phyloP scores from a whole-genome alignment of 2,113 vertebrate species.

The Lepus timidus region DNA sequence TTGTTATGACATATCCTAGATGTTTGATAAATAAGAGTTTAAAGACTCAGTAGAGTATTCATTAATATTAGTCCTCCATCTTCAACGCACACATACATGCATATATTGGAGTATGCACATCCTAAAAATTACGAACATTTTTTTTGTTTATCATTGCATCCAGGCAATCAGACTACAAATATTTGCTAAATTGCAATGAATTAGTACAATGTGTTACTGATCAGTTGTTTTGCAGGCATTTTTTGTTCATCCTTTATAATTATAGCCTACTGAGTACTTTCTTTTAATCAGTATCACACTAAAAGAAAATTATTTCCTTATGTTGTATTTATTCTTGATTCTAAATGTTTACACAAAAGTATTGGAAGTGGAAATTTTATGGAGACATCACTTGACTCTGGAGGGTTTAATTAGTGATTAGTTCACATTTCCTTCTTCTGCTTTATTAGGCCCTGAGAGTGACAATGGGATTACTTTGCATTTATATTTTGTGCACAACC shows the following conservation, averaged over 20 bases:
- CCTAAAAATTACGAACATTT: background rate
- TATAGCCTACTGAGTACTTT: background rate
- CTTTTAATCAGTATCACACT: background rate
- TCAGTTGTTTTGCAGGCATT: background rate
- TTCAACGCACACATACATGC: background rate
- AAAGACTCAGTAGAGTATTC: background rate
- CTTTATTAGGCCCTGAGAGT: slow-evolving; percentile 2
- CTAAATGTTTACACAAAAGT: background rate
- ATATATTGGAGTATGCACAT: background rate
- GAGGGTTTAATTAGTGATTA: background rate
- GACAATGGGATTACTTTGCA: background rate
- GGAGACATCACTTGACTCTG: background rate
- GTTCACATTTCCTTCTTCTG: background rate
- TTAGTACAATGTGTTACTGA: background rate
- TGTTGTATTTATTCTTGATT: slow-evolving; percentile 5
- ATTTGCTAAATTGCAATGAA: background rate
- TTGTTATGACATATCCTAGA: background rate
- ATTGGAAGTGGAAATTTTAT: background rate
- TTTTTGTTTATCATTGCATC: background rate
- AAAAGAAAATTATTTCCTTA: background rate
- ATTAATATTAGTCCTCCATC: background rate
- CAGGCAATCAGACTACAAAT: background rate
- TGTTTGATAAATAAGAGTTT: slow-evolving; percentile 27
- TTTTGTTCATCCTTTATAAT: background rate
- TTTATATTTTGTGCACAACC: background rate